Conservation (phyloP, 2,113 vertebrate genomes). For the Caranx melampygus region DNA sequence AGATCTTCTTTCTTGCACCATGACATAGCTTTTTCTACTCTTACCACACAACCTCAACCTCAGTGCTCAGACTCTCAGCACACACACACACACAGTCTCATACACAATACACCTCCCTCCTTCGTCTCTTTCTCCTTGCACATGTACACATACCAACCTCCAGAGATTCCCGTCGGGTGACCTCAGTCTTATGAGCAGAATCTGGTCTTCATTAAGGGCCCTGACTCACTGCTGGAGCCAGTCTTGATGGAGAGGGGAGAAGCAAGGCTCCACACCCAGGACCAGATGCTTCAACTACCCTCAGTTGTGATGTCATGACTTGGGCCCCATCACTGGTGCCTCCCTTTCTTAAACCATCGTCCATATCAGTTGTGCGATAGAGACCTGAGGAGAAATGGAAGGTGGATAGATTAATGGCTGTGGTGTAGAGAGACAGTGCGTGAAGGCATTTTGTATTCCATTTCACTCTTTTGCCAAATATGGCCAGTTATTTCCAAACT, state of each 20-base stretch:
- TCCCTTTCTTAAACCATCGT: slow-evolving; percentile 60
- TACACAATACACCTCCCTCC: slow-evolving; percentile 30
- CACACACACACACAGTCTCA: slow-evolving; percentile 16
- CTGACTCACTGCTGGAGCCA: slow-evolving; percentile 79
- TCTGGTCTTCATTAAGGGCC: slow-evolving; percentile 84
- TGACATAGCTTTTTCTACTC: slow-evolving; percentile 55
- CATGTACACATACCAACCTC: slow-evolving; percentile 64
- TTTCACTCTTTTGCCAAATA: slow-evolving; percentile 42
- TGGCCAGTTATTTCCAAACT: slow-evolving; percentile 44
- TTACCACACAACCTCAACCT: slow-evolving; percentile 47
- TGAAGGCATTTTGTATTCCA: slow-evolving; percentile 32
- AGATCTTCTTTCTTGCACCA: slow-evolving; percentile 53
- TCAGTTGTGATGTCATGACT: slow-evolving; percentile 79
- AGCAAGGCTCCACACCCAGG: slow-evolving; percentile 79
- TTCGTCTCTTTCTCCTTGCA: slow-evolving; percentile 26
- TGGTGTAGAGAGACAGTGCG: slow-evolving; percentile 20
- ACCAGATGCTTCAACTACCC: slow-evolving; percentile 82
- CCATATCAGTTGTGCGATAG: slow-evolving; percentile 59
- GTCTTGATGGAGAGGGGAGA: slow-evolving; percentile 68
- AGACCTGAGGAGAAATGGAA: slow-evolving; percentile 21
- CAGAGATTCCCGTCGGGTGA: slow-evolving; percentile 78
- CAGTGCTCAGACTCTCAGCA: slow-evolving; percentile 6
- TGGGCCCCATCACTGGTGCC: slow-evolving; percentile 66
- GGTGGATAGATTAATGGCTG: slow-evolving; percentile 5
- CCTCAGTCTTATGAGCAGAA: slow-evolving; percentile 73